phyloP scores from a whole-genome alignment of 2,888 invertebrate species.

The Chrysodeixis includens region DNA sequence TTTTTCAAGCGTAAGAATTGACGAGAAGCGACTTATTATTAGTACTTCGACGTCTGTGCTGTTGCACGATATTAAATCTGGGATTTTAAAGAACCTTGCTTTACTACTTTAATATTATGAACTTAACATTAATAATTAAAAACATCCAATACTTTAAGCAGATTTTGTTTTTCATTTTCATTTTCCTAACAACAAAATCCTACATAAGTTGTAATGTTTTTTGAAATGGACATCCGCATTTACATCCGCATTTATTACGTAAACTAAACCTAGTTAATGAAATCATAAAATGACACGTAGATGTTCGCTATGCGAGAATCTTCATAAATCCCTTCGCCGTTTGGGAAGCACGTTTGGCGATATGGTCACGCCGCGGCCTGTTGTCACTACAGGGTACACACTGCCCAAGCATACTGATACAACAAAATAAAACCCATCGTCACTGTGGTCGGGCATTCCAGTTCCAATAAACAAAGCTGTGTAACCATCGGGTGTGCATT shows the following conservation, averaged over 20 bases:
- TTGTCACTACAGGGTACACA: neutral
- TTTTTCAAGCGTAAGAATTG: too few species aligned
- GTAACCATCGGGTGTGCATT: neutral
- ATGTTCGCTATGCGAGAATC: neutral
- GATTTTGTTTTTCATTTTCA: too few species aligned
- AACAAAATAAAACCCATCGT: neutral
- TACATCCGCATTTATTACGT: neutral
- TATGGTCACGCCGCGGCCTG: neutral
- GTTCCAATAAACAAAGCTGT: neutral
- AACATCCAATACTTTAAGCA: too few species aligned
- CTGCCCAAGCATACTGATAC: neutral
- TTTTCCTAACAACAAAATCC: too few species aligned
- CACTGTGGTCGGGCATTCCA: neutral
- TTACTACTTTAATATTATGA: too few species aligned
- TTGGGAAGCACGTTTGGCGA: conserved; percentile 4
- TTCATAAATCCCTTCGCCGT: neutral
- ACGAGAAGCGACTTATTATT: too few species aligned
- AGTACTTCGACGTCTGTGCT: too few species aligned
- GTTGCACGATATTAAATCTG: too few species aligned
- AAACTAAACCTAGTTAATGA: neutral
- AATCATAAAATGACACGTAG: neutral
- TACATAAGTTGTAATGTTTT: too few species aligned
- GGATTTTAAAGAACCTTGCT: too few species aligned
- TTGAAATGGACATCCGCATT: neutral
- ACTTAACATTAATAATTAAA: too few species aligned